Base-by-base conservation (phyloP, 1,140 invertebrate genomes). In the Rhagoletis zephyria region DNA sequence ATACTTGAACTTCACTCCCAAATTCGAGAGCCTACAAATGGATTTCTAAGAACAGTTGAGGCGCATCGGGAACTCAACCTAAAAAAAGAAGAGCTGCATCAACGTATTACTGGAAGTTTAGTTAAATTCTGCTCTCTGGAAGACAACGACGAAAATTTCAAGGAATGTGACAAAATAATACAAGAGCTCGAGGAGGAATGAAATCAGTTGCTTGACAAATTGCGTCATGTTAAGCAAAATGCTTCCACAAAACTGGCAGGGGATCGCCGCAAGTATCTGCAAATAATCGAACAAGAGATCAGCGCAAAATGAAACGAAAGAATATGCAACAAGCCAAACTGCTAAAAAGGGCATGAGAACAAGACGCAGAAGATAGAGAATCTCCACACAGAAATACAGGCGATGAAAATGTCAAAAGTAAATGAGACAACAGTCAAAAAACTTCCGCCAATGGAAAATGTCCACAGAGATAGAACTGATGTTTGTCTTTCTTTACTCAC, bases 361-460 rank as follows among this genome's bases (percentile, higher is more conserved):
- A 95, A 96, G 48, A 96, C 97, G 88, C 94, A 95, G n/a, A 96
- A 97, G 90, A 96, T 98, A 4, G 94, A 94, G 59, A 94, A 95
- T 85, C 93, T 98, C 0, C 95, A 96, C 86, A 94, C 93, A 60
- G 97, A 98, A 91, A 96, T 98, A 87, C 92, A 94, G n/a, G 91
- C 93, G 7, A 96, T 98, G 95, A 98, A 98, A 91, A 95, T 95
- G 89, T 95, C 95, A 3, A 96, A 97, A 93, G 96, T 98, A 0
- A 96, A 98, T 98, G 96, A 95, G 96, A 14, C 95, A 95, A 87
- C 97, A 98, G 90, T 95, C 95, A 19, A 97, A 98, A 74, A 95
- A 95, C 88, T 98, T 97, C 93, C 94, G 95, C 19, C 95, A 95
- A 81, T 98, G 96, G 95, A 97, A 97, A 91, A 91, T 95, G 67